phyloP scores from a whole-genome alignment of 2,113 vertebrate genomes.

The Eublepharis macularius region DNA sequence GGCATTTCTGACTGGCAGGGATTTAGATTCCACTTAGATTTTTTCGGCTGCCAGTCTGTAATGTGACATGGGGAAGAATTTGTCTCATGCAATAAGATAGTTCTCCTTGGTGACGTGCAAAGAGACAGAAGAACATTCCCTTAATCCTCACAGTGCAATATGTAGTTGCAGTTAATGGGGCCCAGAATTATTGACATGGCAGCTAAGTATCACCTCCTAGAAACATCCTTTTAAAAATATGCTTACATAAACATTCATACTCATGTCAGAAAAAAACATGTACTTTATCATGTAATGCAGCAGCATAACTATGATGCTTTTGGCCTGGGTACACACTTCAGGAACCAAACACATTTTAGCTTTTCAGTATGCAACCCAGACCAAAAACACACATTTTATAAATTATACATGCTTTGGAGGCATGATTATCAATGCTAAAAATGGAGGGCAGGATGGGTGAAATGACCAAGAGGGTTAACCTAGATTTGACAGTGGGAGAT shows the following conservation, averaged over 20 bases:
- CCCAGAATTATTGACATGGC: not conserved
- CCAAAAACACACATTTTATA: not conserved
- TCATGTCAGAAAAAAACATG: not conserved
- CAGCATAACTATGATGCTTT: not conserved
- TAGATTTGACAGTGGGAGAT: too few species aligned
- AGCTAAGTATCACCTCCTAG: not conserved
- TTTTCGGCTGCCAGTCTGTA: not conserved
- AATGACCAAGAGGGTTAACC: too few species aligned
- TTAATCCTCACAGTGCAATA: not conserved
- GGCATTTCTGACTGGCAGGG: not conserved
- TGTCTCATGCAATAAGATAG: not conserved
- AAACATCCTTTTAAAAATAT: not conserved
- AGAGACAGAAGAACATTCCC: not conserved
- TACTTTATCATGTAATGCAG: not conserved
- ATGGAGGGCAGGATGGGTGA: too few species aligned
- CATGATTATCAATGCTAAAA: not conserved
- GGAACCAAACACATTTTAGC: not conserved
- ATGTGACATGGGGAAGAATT: not conserved
- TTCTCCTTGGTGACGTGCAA: not conserved
- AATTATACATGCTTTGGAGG: not conserved
- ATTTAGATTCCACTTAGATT: constrained; percentile 10
- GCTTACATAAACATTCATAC: not conserved
- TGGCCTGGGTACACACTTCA: not conserved
- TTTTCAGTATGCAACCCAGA: too few species aligned
- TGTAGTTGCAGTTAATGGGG: not conserved